Evolutionary conservation across 2,113 vertebrate genomes (phyloP).

Genomic region (Meleagris gallopavo): DNA sequence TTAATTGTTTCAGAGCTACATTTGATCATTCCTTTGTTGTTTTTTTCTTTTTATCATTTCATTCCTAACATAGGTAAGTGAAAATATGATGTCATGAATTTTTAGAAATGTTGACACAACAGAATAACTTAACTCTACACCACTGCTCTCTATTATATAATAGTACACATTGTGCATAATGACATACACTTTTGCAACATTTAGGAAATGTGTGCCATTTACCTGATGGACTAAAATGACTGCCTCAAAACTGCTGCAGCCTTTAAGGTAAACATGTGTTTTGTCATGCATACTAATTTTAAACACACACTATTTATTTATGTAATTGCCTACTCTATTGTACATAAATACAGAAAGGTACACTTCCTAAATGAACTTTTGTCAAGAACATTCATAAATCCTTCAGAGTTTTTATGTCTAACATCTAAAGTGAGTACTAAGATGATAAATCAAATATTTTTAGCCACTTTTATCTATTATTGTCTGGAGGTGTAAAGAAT

Average conservation of each 20-base stretch:
- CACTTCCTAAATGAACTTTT: conserved; percentile 9
- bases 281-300: conserved; percentile 67
- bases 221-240: conserved; percentile 57
- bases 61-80: not conserved
- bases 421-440: not conserved
- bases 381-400: conserved; percentile 31
- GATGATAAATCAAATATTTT: not conserved
- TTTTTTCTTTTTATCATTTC: not conserved
- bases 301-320: conserved; percentile 54
- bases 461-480: not conserved
- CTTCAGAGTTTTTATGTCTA: conserved; percentile 4
- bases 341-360: not conserved
- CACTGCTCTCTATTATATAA: conserved; percentile 14
- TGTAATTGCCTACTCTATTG: conserved; percentile 43
- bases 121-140: conserved; percentile 2
- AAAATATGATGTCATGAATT: not conserved
- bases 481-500: not conserved
- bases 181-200: conserved; percentile 40
- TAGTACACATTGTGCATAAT: conserved; percentile 21
- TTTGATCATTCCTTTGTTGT: not conserved
- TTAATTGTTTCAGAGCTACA: not conserved
- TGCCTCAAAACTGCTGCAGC: conserved; percentile 27
- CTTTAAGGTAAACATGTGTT: conserved; percentile 61
- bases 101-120: not conserved
- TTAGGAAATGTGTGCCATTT: conserved; percentile 37